These are phyloP conservation scores for Oenanthe oenanthe DNA, from an alignment of 2,113 vertebrate species.

Conservation along the genomic window DNA sequence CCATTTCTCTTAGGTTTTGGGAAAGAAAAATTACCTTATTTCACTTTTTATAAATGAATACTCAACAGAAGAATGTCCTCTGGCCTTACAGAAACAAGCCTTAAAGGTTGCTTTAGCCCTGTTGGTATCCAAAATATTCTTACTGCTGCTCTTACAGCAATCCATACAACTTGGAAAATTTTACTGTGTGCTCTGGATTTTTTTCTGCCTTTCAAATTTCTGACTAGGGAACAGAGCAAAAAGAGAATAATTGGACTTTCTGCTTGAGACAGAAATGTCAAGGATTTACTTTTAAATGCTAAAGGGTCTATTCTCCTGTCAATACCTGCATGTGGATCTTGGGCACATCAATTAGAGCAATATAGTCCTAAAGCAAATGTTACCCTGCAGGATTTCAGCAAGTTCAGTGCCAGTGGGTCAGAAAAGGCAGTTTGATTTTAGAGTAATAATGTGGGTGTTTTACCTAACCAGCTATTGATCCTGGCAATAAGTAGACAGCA, in stretches of 20 bases:
- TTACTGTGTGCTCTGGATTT: background rate
- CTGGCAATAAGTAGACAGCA: background rate
- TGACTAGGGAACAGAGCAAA: background rate
- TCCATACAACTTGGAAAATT: background rate
- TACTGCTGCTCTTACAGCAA: background rate
- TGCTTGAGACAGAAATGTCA: conserved; percentile 6
- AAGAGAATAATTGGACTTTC: background rate
- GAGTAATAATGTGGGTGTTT: background rate
- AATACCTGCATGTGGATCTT: background rate
- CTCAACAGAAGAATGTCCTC: background rate
- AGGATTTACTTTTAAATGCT: conserved; percentile 25
- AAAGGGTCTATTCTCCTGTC: background rate
- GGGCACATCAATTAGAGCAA: background rate
- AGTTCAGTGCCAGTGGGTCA: background rate
- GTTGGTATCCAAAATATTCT: background rate
- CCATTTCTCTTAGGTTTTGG: background rate
- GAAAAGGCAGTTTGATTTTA: background rate
- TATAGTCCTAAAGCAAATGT: background rate
- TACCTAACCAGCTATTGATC: background rate
- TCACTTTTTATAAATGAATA: background rate
- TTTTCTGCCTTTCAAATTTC: background rate
- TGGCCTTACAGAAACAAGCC: background rate
- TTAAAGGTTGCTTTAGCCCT: background rate
- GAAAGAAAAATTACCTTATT: background rate
- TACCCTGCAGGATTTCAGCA: background rate